Percentiles rank a stretch among this genome's conserved stretches.
Conservation (phyloP, 2,113 vertebrate species). For the Microtus montanus region DNA sequence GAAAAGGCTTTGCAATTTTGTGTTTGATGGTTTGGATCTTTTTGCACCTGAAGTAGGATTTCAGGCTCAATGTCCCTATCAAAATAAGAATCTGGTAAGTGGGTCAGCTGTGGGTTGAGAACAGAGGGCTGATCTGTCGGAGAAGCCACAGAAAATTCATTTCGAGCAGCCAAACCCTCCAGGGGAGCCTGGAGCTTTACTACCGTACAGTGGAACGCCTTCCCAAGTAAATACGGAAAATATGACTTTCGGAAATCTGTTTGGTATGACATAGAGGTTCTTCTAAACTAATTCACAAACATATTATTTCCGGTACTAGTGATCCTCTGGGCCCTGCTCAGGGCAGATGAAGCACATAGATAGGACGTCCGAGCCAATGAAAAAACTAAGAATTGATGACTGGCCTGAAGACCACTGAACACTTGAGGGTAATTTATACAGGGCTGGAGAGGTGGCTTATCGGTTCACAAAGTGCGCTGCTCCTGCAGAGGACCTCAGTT, state of each 20-base stretch:
- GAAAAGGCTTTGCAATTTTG: not conserved
- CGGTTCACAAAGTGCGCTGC: not conserved
- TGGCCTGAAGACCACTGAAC: not conserved
- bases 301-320: not conserved
- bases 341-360: not conserved
- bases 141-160: constrained; percentile 9
- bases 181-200: constrained; percentile 46
- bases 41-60: constrained; percentile 22
- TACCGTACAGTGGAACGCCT: constrained; percentile 52
- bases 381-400: not conserved
- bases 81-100: constrained; percentile 36
- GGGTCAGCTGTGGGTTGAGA: not conserved
- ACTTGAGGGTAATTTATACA: not conserved
- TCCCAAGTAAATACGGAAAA: constrained; percentile 66
- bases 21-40: constrained; percentile 4
- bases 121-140: constrained; percentile 13
- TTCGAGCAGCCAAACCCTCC: not conserved
- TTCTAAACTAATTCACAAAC: constrained; percentile 51
- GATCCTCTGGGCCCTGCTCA: not conserved
- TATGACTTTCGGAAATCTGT: constrained; percentile 63
- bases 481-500: not conserved
- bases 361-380: not conserved
- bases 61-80: not conserved
- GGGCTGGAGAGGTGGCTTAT: not conserved
- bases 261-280: constrained; percentile 18